These are phyloP conservation scores for Tubulanus polymorphus DNA, from an alignment of 2,888 invertebrate genomes.

Conservation along the genomic window DNA sequence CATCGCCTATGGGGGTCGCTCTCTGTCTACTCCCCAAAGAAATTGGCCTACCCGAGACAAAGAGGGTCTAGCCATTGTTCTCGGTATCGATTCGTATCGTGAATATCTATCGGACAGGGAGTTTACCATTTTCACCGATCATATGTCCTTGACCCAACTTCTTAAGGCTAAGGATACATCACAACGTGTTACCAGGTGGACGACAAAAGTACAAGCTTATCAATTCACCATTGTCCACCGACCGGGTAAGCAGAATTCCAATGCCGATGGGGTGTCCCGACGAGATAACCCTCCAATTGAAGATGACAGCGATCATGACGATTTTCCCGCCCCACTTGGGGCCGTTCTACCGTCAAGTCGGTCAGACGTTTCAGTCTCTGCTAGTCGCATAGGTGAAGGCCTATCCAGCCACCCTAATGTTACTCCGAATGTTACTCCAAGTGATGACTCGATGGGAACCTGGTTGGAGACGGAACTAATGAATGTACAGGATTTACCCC, in stretches of 20 bases:
- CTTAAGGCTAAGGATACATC: slow-evolving; percentile 11
- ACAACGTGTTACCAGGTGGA: slow-evolving; percentile 12
- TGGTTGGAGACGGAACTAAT: too few relatives aligned
- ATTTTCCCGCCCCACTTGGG: too few relatives aligned
- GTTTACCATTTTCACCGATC: slow-evolving; percentile 23
- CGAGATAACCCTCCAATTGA: too few relatives aligned
- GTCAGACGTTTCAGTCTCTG: too few relatives aligned
- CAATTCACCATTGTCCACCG: slow-evolving; percentile 8
- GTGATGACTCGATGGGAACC: too few relatives aligned
- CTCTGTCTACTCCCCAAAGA: slow-evolving; percentile 10
- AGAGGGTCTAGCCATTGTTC: slow-evolving; percentile 17
- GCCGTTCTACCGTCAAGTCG: too few relatives aligned
- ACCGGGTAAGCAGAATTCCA: slow-evolving; percentile 9
- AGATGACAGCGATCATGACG: too few relatives aligned
- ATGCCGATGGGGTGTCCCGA: slow-evolving; percentile 17
- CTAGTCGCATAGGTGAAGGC: too few relatives aligned
- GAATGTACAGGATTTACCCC: too few relatives aligned
- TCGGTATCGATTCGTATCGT: slow-evolving; percentile 17
- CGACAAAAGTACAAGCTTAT: slow-evolving; percentile 42
- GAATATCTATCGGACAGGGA: slow-evolving; percentile 16
- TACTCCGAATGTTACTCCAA: too few relatives aligned
- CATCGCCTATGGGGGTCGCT: slow-evolving; percentile 20
- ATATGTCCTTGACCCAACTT: slow-evolving; percentile 19
- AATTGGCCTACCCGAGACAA: slow-evolving; percentile 17
- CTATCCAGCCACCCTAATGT: too few relatives aligned